Percentiles rank a stretch among this genome's conserved stretches.
Evolutionary conservation across 2,113 vertebrate species (phyloP).

Genomic region (Clarias magur): DNA sequence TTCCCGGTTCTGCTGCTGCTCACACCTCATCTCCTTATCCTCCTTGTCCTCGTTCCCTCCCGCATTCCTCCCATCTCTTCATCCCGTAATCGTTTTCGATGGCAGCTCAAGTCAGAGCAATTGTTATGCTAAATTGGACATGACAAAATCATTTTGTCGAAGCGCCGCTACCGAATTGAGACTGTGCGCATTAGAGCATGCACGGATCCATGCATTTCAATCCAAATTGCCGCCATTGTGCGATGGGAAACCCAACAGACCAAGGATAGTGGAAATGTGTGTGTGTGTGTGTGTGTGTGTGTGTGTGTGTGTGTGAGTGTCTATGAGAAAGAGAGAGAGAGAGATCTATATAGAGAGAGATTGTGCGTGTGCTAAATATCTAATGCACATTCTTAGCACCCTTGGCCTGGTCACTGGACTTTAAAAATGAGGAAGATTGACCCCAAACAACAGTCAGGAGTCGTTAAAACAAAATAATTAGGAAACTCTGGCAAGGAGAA

Average conservation of each 20-base stretch:
- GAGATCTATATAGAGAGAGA: too few relatives aligned
- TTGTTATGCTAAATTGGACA: constrained; percentile 53
- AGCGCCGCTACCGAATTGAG: constrained; percentile 43
- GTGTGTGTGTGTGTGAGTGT: constrained; percentile 21
- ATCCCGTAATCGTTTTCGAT: constrained; percentile 27
- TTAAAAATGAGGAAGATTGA: constrained; percentile 11
- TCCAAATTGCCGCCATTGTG: constrained; percentile 52
- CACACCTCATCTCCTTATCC: neutral
- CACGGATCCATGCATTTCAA: constrained; percentile 53
- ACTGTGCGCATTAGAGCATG: constrained; percentile 44
- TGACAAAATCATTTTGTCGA: constrained; percentile 43
- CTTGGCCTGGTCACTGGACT: constrained; percentile 18
- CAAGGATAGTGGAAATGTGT: constrained; percentile 32
- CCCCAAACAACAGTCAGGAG: constrained; percentile 2
- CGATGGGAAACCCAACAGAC: constrained; percentile 48
- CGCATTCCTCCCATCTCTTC: constrained; percentile 18
- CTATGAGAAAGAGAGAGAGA: too few relatives aligned
- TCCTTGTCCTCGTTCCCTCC: neutral
- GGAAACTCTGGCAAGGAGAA: constrained; percentile 11
- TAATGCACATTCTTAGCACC: neutral
- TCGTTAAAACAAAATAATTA: neutral
- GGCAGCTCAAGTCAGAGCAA: constrained; percentile 36
- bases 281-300: constrained; percentile 12
- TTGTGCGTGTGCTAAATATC: constrained; percentile 24
- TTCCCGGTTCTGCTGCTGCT: neutral